Percentiles rank a stretch among this genome's conserved stretches.
phyloP scores from a whole-genome alignment of 2,888 invertebrate genomes.

The Osmoderma eremita region DNA sequence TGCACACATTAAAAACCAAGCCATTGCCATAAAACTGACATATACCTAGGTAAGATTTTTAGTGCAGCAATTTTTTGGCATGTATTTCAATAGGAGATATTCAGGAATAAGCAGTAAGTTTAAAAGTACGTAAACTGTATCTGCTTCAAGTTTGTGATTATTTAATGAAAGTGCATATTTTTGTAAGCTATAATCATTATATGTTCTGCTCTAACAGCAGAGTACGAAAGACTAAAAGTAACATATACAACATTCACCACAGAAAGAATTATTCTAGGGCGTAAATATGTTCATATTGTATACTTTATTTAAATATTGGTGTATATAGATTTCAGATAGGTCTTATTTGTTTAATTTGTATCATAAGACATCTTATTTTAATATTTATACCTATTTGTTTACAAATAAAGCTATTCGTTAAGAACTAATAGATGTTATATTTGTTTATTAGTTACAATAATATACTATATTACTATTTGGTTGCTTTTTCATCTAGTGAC shows the following conservation, averaged over 20 bases:
- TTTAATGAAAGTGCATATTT: constrained; percentile 33
- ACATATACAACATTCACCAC: constrained; percentile 9
- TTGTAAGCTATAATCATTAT: constrained; percentile 24
- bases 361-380: constrained; percentile 32
- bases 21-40: neutral
- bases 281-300: constrained; percentile 27
- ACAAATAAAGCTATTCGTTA: constrained; percentile 31
- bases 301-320: constrained; percentile 22
- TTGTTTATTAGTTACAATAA: constrained; percentile 19
- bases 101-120: constrained; percentile 18
- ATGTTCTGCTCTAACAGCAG: constrained; percentile 17
- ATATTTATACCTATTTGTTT: constrained; percentile 34
- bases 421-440: constrained; percentile 10
- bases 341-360: constrained; percentile 29
- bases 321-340: constrained; percentile 21
- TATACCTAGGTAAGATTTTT: constrained; percentile 1
- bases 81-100: constrained; percentile 4
- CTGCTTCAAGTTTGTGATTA: constrained; percentile 8
- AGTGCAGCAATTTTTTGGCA: neutral
- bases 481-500: neutral
- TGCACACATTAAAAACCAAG: neutral
- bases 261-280: constrained; percentile 26
- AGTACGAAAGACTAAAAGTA: constrained; percentile 22
- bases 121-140: constrained; percentile 16
- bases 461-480: constrained; percentile 7